Evolutionary conservation across 2,797 vertebrate genomes (phyloP), one percentile per base, ranked within the genome.

Genomic region (Phrynocephalus guinanensis): DNA sequence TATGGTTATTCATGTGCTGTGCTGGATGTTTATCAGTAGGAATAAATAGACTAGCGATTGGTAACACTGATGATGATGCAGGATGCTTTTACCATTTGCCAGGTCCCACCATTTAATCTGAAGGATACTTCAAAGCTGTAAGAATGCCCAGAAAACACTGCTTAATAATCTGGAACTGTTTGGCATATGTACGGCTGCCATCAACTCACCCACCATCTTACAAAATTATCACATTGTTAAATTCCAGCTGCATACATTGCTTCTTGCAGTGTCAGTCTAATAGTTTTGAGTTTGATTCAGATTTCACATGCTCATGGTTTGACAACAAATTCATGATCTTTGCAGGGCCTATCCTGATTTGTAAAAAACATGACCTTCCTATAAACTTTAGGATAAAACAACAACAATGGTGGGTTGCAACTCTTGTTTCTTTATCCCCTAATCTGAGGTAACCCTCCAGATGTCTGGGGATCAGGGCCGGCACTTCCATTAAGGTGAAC

Each of bases 1-100:
- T 67, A 95, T 91, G 94, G 93, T 95, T 95, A 94, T 95, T 96
- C 90, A 85, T 77, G 90, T 86, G 93, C 89, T 28, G 79, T 86
- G 93, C 90, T 28, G 79, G 90, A 95, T 80, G 75, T 91, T 92
- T 91, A 26, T 88, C 67, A 0, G 9, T 66, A 86, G 84, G 88
- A 95, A 93, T 94, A 93, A 95, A 92, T 88, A 90, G 73, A 24
- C 81, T 86, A 63, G 63, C 78, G 87, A 71, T 86, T 71, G 91
- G 86, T 89, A 90, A 80, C 1, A 70, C 52, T 70, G 28, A 22
- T 75, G 67, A 60, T 50, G 24, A 13, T 67, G 63, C 24, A 50
- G 52, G 84, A 33, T 5, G 22, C 82, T 88, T 89, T 75, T 71
- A 20, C 85, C 24, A 1, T 76, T 56, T 82, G 66, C 86, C 30